Evolutionary conservation across 2,888 invertebrate genomes (phyloP).

Genomic region (Gasteruption jaculator): DNA sequence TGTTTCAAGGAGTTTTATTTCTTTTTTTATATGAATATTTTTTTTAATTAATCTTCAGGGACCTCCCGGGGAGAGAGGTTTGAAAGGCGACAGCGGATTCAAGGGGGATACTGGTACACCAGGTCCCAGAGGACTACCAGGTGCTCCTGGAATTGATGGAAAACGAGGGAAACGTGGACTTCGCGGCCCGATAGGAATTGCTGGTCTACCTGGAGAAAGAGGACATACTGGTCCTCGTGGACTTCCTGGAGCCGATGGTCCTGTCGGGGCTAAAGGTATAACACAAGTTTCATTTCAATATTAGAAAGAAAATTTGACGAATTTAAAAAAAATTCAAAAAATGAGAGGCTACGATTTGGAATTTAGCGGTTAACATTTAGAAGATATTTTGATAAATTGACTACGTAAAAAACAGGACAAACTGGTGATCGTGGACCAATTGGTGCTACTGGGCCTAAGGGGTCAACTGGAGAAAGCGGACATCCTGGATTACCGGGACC

Average conservation of each 20-base stretch:
- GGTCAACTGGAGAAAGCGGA: slow-evolving; percentile 61
- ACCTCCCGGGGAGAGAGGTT: slow-evolving; percentile 71
- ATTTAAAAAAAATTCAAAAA: neutral
- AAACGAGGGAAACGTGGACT: slow-evolving; percentile 78
- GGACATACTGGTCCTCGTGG: slow-evolving; percentile 65
- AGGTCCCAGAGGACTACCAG: slow-evolving; percentile 74
- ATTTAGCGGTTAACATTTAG: too few species aligned
- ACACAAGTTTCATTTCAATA: too few species aligned
- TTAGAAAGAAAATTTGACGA: slow-evolving; percentile 2
- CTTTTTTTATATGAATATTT: neutral
- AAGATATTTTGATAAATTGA: too few species aligned
- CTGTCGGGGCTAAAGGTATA: slow-evolving; percentile 68
- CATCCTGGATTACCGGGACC: slow-evolving; percentile 58
- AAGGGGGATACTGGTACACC: slow-evolving; percentile 72
- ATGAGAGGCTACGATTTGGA: too few species aligned
- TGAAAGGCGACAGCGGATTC: slow-evolving; percentile 72
- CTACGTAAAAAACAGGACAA: slow-evolving; percentile 54
- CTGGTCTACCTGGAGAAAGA: slow-evolving; percentile 72
- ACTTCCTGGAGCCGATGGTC: slow-evolving; percentile 73
- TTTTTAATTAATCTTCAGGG: slow-evolving; percentile 55
- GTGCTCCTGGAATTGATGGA: slow-evolving; percentile 70
- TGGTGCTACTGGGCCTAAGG: slow-evolving; percentile 57
- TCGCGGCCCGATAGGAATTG: slow-evolving; percentile 69
- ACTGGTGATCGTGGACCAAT: slow-evolving; percentile 65
- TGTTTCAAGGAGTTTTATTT: neutral